phyloP scores from a whole-genome alignment of 2,113 vertebrate genomes.

The Lynx canadensis region DNA sequence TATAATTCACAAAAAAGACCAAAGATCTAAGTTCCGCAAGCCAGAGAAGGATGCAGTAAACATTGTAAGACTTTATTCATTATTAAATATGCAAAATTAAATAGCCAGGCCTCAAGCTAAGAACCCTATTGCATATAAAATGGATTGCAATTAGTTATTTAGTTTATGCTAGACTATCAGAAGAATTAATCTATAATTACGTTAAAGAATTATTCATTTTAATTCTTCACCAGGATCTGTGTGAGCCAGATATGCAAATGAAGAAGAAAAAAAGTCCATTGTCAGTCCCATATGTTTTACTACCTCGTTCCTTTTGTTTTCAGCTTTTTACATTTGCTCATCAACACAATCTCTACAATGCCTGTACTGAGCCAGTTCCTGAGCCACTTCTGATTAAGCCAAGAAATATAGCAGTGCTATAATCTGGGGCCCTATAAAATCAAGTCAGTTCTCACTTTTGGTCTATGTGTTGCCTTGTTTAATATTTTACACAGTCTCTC shows the following conservation, averaged over 20 bases:
- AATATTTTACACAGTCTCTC: background rate
- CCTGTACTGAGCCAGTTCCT: background rate
- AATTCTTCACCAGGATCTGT: background rate
- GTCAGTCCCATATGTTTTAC: background rate
- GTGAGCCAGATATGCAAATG: background rate
- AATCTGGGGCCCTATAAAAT: background rate
- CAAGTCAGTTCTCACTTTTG: background rate
- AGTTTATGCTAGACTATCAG: background rate
- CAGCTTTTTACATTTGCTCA: background rate
- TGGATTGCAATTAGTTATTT: constrained; percentile 35
- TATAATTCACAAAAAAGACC: constrained; percentile 46
- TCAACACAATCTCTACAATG: background rate
- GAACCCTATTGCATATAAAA: background rate
- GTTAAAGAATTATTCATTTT: background rate
- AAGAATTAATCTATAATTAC: background rate
- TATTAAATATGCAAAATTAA: constrained; percentile 61
- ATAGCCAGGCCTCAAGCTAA: constrained; percentile 29
- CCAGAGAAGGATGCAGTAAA: background rate
- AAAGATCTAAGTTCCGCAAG: constrained; percentile 44
- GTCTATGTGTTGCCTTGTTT: background rate
- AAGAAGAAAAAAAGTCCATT: background rate
- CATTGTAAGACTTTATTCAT: background rate
- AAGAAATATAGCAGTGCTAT: background rate
- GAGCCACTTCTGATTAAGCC: background rate
- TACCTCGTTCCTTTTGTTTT: background rate